Evolutionary conservation across 1,140 invertebrate species (phyloP).

Genomic region (Caenorhabditis tropicalis): DNA sequence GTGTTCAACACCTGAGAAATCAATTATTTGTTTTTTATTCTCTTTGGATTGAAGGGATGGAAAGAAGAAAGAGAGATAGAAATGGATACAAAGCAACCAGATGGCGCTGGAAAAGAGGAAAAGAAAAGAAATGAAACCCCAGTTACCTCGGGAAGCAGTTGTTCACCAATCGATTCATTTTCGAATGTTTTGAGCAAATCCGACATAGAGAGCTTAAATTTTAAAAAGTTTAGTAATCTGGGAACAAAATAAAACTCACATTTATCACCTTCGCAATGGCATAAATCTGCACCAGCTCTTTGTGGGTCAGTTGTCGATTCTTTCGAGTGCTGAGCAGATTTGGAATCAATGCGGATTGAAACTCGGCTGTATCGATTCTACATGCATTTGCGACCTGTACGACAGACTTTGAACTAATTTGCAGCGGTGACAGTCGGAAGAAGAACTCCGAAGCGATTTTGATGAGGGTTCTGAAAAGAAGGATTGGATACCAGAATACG

Average conservation of each 20-base stretch:
- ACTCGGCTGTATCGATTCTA: conserved; percentile 16
- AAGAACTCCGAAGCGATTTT: conserved; percentile 18
- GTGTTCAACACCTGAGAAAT: background rate
- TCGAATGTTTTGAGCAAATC: conserved; percentile 30
- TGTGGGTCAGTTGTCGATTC: background rate
- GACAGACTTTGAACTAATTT: background rate
- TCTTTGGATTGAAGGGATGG: background rate
- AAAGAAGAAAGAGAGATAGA: background rate
- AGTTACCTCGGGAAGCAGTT: conserved; percentile 24
- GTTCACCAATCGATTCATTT: conserved; percentile 37
- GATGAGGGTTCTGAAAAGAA: conserved; percentile 10
- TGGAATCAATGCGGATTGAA: conserved; percentile 33
- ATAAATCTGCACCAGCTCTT: conserved; percentile 18
- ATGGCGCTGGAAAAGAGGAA: background rate
- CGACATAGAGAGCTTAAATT: conserved; percentile 1
- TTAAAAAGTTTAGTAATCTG: no score
- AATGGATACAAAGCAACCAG: background rate
- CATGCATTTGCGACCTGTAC: conserved; percentile 22
- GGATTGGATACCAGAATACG: background rate
- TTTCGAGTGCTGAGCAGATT: conserved; percentile 2
- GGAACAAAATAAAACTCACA: background rate
- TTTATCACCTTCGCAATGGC: background rate
- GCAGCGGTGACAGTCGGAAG: background rate
- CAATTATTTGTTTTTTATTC: background rate
- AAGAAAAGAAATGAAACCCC: background rate